phyloP scores from a whole-genome alignment of 1,140 invertebrate species.

The Lycorma delicatula region DNA sequence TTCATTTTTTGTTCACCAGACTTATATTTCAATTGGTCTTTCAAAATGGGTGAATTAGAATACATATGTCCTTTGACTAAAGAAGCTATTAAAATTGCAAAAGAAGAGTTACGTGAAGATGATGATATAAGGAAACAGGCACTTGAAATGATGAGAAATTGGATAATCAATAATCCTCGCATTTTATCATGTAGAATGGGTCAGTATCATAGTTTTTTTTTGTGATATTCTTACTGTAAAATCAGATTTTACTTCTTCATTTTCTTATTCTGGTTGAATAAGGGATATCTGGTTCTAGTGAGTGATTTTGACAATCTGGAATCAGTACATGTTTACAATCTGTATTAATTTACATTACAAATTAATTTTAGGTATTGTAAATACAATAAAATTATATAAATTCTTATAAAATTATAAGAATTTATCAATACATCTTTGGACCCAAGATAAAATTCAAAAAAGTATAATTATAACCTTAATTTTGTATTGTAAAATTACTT shows the following conservation, averaged over 20 bases:
- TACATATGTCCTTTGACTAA: conserved; percentile 10
- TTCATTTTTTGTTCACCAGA: too few relatives aligned
- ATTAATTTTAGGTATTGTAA: too few relatives aligned
- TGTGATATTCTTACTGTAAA: conserved; percentile 14
- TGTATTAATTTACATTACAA: too few relatives aligned
- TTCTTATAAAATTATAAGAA: too few relatives aligned
- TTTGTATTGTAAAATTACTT: too few relatives aligned
- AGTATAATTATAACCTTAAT: too few relatives aligned
- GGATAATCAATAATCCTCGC: conserved; percentile 61
- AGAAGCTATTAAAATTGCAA: conserved; percentile 53
- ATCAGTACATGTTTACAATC: background rate
- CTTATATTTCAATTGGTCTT: too few relatives aligned
- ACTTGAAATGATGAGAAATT: conserved; percentile 54
- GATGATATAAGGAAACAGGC: conserved; percentile 54
- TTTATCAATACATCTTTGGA: too few relatives aligned
- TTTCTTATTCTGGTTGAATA: background rate
- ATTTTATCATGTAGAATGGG: conserved; percentile 60
- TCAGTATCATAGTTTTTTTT: conserved; percentile 33
- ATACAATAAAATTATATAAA: too few relatives aligned
- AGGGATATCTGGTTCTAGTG: background rate
- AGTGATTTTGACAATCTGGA: background rate
- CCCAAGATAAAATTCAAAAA: too few relatives aligned
- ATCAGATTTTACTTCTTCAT: background rate
- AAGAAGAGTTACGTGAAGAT: conserved; percentile 59
- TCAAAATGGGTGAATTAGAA: background rate